Evolutionary conservation across 2,797 vertebrate species (phyloP).

Genomic region (Orestias chungarensis): DNA sequence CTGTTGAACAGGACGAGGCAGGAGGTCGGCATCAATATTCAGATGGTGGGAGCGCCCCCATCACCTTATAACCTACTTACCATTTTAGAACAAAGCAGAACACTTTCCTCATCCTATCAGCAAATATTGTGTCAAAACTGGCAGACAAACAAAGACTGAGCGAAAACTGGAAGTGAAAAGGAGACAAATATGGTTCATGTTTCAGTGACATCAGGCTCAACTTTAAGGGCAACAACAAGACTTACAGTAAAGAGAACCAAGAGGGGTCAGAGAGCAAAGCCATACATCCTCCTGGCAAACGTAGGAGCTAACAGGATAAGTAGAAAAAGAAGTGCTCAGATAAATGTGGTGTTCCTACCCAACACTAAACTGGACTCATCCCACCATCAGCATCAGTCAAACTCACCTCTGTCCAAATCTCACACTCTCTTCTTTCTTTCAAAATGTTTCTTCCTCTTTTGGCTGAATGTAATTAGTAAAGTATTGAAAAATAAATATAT

Average conservation of each 20-base stretch:
- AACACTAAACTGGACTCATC: slow-evolving; percentile 20
- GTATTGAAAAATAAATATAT: slow-evolving; percentile 62
- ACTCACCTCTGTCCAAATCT: slow-evolving; percentile 38
- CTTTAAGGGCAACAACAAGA: slow-evolving; percentile 8
- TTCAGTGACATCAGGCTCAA: slow-evolving; percentile 66
- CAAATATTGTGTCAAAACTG: slow-evolving; percentile 16
- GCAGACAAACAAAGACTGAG: slow-evolving; percentile 20
- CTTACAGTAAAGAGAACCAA: background rate
- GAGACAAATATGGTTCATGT: slow-evolving; percentile 45
- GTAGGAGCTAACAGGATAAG: slow-evolving; percentile 11
- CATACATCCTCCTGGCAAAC: slow-evolving; percentile 44
- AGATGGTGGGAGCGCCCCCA: slow-evolving; percentile 17
- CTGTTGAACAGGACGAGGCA: slow-evolving; percentile 38
- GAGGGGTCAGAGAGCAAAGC: slow-evolving; percentile 60
- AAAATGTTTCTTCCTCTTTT: slow-evolving; percentile 60
- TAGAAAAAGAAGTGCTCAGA: slow-evolving; percentile 30
- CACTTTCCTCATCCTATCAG: slow-evolving; percentile 1
- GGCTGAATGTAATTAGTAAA: slow-evolving; percentile 74
- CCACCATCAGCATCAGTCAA: slow-evolving; percentile 34
- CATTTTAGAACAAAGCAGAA: slow-evolving; percentile 50
- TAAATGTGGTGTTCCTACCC: slow-evolving; percentile 59
- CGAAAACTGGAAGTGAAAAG: slow-evolving; percentile 20
- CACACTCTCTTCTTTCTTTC: slow-evolving; percentile 17
- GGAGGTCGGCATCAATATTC: slow-evolving; percentile 53
- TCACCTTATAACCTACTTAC: slow-evolving; percentile 54